A percentile compares a stretch with the other conserved stretches of the same genome.
These are phyloP conservation scores for Falco columbarius DNA, from an alignment of 2,797 vertebrate species.

Conservation along the genomic window DNA sequence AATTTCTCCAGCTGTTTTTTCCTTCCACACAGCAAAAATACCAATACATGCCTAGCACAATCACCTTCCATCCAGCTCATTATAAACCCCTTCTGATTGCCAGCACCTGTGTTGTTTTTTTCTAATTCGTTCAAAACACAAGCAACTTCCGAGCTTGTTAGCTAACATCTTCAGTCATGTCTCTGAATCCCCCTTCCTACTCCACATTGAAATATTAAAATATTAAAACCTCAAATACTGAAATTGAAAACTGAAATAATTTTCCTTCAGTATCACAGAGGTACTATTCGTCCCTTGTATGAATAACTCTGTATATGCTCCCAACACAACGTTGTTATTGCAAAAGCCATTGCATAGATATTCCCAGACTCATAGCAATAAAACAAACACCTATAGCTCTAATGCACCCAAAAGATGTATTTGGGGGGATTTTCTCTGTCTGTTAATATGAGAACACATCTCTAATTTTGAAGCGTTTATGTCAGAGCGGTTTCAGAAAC, in stretches of 20 bases:
- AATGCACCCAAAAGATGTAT: not conserved
- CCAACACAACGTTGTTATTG: not conserved
- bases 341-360: not conserved
- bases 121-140: not conserved
- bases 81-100: not conserved
- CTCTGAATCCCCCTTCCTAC: not conserved
- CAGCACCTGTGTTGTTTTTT: not conserved
- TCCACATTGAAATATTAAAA: not conserved
- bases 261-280: not conserved
- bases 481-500: not conserved
- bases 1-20: not conserved
- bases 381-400: accelerated
- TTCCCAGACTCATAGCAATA: not conserved
- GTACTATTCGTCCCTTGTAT: not conserved
- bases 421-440: not conserved
- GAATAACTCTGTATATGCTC: not conserved
- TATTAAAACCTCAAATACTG: not conserved
- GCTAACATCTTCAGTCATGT: not conserved
- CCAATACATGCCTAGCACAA: accelerated
- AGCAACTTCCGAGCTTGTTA: not conserved
- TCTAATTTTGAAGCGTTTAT: not conserved
- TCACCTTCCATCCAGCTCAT: not conserved
- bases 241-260: not conserved
- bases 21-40: not conserved
- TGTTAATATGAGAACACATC: not conserved